phyloP scores from a whole-genome alignment of 2,113 vertebrate species.

The Pelvicachromis taeniatus region DNA sequence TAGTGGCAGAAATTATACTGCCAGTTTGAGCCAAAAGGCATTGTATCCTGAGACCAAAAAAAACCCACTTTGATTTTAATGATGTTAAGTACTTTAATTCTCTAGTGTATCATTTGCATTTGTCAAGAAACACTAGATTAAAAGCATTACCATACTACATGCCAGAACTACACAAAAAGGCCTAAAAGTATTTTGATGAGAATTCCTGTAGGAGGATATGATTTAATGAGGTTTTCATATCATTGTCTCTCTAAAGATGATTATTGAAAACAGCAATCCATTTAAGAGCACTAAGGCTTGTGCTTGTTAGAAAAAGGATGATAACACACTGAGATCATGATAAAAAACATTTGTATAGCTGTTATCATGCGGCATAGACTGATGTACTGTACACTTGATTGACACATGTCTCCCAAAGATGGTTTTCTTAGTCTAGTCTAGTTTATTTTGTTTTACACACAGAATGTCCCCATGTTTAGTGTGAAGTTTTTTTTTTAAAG shows the following conservation, averaged over 20 bases:
- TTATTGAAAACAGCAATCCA: background rate
- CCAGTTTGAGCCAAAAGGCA: background rate
- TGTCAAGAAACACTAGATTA: background rate
- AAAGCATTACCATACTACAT: background rate
- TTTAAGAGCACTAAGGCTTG: background rate
- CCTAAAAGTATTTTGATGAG: background rate
- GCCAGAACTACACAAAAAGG: background rate
- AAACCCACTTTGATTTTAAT: background rate
- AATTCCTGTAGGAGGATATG: background rate
- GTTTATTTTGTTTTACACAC: background rate
- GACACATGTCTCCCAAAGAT: background rate
- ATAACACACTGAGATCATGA: background rate
- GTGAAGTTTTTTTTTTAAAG: background rate
- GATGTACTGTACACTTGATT: background rate
- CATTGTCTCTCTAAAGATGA: background rate
- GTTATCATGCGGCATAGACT: background rate
- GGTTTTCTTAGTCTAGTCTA: background rate
- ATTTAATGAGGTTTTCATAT: background rate
- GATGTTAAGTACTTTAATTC: background rate
- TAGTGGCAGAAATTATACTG: background rate
- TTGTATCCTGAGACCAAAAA: background rate
- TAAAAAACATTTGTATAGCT: background rate
- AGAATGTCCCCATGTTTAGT: fast-evolving
- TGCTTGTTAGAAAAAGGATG: constrained; percentile 4
- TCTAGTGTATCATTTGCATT: background rate